Evolutionary conservation across 2,113 vertebrate species (phyloP).

Genomic region (Chloropsis cyanopogon): DNA sequence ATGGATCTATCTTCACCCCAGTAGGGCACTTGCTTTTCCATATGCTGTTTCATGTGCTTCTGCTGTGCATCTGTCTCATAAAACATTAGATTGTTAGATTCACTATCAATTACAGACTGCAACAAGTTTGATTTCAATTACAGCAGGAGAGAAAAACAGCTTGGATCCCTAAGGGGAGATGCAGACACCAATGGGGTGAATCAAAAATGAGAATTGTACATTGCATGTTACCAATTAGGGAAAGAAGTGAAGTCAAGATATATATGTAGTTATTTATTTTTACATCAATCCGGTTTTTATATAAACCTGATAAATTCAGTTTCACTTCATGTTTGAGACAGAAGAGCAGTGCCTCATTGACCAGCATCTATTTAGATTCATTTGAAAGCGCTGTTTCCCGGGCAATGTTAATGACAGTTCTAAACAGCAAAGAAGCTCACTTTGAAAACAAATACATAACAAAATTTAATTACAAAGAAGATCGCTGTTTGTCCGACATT

Average conservation of each 20-base stretch:
- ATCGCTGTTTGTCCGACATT: not conserved
- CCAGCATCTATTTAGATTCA: slow-evolving; percentile 6
- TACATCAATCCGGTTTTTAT: slow-evolving; percentile 40
- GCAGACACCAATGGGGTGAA: slow-evolving; percentile 64
- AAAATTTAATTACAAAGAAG: not conserved
- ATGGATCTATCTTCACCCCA: slow-evolving; percentile 22
- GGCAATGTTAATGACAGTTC: not conserved
- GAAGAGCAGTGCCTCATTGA: not conserved
- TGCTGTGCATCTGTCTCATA: slow-evolving; percentile 72
- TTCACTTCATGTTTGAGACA: slow-evolving; percentile 27
- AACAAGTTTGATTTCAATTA: slow-evolving; percentile 82
- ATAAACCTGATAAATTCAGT: slow-evolving; percentile 37
- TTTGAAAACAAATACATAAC: not conserved
- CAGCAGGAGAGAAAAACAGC: slow-evolving; percentile 74
- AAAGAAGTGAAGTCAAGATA: slow-evolving; percentile 71
- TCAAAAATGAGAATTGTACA: slow-evolving; percentile 64
- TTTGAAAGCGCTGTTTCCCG: slow-evolving; percentile 27
- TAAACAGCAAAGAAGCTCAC: not conserved
- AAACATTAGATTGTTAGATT: slow-evolving; percentile 77
- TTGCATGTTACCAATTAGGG: slow-evolving; percentile 71
- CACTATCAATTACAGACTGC: slow-evolving; percentile 76
- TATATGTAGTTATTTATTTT: not conserved
- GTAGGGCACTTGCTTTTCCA: slow-evolving; percentile 60
- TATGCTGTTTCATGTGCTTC: slow-evolving; percentile 54
- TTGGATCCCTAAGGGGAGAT: slow-evolving; percentile 70